Evolutionary conservation across 2,113 vertebrate species (phyloP), one percentile per base, ranked within the genome.

Genomic region (Aegithalos caudatus): DNA sequence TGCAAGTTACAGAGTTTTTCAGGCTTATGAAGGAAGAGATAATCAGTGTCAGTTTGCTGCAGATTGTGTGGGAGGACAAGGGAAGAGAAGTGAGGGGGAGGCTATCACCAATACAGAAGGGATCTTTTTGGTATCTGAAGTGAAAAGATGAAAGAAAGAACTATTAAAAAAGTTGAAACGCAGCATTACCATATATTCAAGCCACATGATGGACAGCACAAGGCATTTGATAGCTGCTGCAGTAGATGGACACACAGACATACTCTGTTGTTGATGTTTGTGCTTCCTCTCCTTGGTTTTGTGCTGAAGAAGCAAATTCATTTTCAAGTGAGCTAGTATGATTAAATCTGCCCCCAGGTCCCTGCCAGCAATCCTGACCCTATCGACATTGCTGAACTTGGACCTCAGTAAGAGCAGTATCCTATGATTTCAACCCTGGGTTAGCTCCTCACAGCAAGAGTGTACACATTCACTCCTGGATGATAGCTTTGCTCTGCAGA

Each of bases 91-190:
- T 42, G 90, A 80, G 83, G 72, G 79, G 72, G 65, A 91, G 51
- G 44, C 38, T 66, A 64, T 70, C 56, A 60, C 62, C 56, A 27
- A 40, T 38, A 90, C 82, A 83, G 67, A 90, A 84, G 27, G 54
- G 53, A 84, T 78, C 80, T 76, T 86, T 93, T 86, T 80, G 69
- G 61, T 94, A 79, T 88, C 78, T 93, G 40, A 86, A 94, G 44
- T 78, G 81, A 84, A 90, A 95, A 86, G 74, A 94, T 93, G 90
- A 93, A 94, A 94, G 56, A 86, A 82, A 70, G 65, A 93, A 42
- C 60, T 80, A 80, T 21, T 79, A 60, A 56, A 78, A 20, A 62
- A 53, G 81, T 73, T 74, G 40, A 74, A 81, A 40, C 44, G 60
- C 45, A 71, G 38, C 37, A 74, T 37, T 71, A 53, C 25, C 9